Conservation (phyloP, 64 coral and sea anemone genomes). For the Pocillopora verrucosa region DNA sequence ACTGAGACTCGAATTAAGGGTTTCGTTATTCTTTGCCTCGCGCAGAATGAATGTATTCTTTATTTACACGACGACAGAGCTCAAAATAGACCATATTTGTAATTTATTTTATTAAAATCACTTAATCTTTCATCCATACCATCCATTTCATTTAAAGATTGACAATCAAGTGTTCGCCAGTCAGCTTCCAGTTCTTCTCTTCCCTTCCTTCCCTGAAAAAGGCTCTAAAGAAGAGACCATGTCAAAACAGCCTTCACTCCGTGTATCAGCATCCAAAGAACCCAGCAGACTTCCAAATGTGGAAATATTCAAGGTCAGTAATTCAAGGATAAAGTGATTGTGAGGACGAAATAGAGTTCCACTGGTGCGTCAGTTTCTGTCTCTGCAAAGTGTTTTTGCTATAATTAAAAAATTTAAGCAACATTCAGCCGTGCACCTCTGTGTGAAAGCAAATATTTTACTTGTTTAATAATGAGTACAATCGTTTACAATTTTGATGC, state of each 20-base stretch:
- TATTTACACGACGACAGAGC: no score
- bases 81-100: no score
- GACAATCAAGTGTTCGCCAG: constrained; percentile 85
- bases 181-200: constrained; percentile 75
- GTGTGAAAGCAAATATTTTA: no score
- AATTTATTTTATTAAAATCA: neutral
- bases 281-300: constrained; percentile 82
- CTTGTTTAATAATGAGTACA: no score
- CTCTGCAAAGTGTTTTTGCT: neutral
- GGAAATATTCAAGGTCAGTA: constrained; percentile 90
- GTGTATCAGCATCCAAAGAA: constrained; percentile 73
- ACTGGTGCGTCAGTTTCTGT: neutral
- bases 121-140: neutral
- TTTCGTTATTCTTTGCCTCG: no score
- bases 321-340: neutral
- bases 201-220: constrained; percentile 75
- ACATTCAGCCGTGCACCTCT: no score
- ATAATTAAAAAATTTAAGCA: no score
- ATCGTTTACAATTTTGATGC: no score
- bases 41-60: no score
- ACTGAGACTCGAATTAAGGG: no score
- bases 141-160: constrained; percentile 50
- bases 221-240: constrained; percentile 79
- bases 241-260: constrained; percentile 59
- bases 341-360: no score